Percentiles rank a stretch among this genome's conserved stretches.
Conservation (phyloP, 2,113 vertebrate genomes). For the Cathartes aura region DNA sequence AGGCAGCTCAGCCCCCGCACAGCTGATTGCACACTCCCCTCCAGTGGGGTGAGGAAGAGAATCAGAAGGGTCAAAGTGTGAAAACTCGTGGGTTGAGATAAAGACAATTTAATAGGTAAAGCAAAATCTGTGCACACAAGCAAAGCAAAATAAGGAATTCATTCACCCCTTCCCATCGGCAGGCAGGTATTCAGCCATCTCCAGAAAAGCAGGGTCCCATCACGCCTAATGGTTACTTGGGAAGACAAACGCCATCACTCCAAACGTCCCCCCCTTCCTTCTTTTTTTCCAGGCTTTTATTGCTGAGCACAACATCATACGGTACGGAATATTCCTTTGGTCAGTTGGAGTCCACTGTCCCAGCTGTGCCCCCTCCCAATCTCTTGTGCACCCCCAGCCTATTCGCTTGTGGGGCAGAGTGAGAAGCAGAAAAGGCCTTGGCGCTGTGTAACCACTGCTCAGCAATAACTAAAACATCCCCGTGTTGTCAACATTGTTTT, state of each 20-base stretch:
- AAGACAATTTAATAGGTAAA: neutral
- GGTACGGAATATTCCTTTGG: neutral
- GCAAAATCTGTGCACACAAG: rapidly evolving
- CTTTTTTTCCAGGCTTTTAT: too few relatives aligned
- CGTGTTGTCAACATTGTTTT: neutral
- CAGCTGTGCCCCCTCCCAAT: rapidly evolving
- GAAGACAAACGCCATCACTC: neutral
- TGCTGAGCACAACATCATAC: neutral
- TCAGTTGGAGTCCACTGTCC: neutral
- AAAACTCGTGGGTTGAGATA: neutral
- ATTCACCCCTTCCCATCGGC: neutral
- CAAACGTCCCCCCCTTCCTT: rapidly evolving
- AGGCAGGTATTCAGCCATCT: neutral
- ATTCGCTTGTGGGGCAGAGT: neutral
- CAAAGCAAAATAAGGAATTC: neutral
- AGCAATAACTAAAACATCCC: neutral
- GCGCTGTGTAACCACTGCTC: neutral
- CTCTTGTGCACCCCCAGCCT: neutral
- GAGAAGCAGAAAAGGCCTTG: neutral
- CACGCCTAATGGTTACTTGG: rapidly evolving
- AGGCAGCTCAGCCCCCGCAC: neutral
- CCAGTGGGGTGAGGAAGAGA: neutral
- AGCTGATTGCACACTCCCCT: neutral
- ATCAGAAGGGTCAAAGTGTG: neutral
- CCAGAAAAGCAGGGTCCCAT: neutral